Percentiles rank a stretch among this genome's conserved stretches.
Conservation (phyloP, 2,888 invertebrate species). For the Phymatocera aterrima region DNA sequence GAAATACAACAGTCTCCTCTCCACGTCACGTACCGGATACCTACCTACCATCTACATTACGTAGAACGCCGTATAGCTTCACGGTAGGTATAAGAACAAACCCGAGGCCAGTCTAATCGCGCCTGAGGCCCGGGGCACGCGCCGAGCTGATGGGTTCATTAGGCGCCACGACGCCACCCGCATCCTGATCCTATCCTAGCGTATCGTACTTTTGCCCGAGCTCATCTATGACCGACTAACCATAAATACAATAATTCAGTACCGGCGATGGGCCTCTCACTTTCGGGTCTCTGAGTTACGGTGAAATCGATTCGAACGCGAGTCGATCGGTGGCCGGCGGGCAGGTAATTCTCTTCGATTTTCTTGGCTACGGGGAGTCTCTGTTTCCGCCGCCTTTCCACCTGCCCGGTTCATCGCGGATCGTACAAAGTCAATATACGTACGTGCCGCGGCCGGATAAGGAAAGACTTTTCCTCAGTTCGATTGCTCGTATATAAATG, state of each 20-base stretch:
- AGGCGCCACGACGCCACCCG: conserved; percentile 68
- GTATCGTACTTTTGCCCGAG: conserved; percentile 48
- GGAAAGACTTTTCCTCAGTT: not conserved
- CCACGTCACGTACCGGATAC: conserved; percentile 35
- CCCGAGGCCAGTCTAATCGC: conserved; percentile 48
- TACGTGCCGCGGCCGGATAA: not conserved
- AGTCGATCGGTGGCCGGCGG: not conserved
- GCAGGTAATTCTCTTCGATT: not conserved
- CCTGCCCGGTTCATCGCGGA: not conserved
- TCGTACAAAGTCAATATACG: not conserved
- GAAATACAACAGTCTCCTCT: conserved; percentile 9
- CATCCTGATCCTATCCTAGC: conserved; percentile 67
- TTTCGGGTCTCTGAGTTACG: not conserved
- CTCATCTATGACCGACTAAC: conserved; percentile 42
- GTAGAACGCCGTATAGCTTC: not conserved
- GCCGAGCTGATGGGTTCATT: conserved; percentile 71
- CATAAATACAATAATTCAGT: conserved; percentile 33
- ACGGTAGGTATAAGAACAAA: conserved; percentile 29
- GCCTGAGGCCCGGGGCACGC: conserved; percentile 63
- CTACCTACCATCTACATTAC: conserved; percentile 40
- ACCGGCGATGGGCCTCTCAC: conserved; percentile 12
- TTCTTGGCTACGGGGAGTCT: not conserved
- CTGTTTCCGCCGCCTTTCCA: not conserved
- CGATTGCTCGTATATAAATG: not conserved
- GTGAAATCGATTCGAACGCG: not conserved